Conservation (phyloP, 2,888 invertebrate species). For the Oligia fasciuncula region DNA sequence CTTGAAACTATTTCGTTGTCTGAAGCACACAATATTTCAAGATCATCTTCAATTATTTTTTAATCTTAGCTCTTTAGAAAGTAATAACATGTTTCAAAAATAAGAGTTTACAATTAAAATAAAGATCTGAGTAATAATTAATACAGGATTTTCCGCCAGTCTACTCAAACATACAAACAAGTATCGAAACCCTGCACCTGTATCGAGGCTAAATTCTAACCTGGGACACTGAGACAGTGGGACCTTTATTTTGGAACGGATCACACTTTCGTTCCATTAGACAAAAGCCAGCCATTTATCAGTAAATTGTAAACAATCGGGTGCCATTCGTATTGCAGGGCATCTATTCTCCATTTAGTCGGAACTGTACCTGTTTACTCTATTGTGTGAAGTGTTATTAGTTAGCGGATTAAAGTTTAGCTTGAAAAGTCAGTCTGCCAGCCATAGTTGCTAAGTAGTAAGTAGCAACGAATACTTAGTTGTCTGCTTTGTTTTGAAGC, state of each 20-base stretch:
- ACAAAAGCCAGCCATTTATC: constrained; percentile 25
- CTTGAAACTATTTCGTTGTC: neutral
- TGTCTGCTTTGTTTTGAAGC: constrained; percentile 16
- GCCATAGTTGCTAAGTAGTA: constrained; percentile 8
- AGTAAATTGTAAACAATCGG: constrained; percentile 37
- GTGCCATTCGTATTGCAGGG: constrained; percentile 3
- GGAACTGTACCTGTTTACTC: constrained; percentile 32
- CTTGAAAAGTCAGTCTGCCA: constrained; percentile 14
- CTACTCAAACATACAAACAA: neutral
- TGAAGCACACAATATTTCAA: neutral
- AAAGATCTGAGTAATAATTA: neutral
- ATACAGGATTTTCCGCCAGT: neutral
- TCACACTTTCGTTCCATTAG: neutral
- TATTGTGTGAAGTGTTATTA: constrained; percentile 32
- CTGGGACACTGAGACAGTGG: neutral
- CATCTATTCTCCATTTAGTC: constrained; percentile 3
- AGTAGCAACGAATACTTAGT: neutral
- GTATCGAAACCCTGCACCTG: neutral
- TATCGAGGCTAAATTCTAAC: neutral
- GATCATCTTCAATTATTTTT: neutral
- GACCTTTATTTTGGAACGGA: neutral
- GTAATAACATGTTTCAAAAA: neutral
- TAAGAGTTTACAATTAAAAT: neutral
- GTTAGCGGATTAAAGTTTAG: constrained; percentile 38
- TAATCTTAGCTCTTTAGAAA: neutral